Percentiles rank a stretch among this genome's conserved stretches.
Evolutionary conservation across 2,888 invertebrate genomes (phyloP).

Genomic region (Drosophila kambysellisi): DNA sequence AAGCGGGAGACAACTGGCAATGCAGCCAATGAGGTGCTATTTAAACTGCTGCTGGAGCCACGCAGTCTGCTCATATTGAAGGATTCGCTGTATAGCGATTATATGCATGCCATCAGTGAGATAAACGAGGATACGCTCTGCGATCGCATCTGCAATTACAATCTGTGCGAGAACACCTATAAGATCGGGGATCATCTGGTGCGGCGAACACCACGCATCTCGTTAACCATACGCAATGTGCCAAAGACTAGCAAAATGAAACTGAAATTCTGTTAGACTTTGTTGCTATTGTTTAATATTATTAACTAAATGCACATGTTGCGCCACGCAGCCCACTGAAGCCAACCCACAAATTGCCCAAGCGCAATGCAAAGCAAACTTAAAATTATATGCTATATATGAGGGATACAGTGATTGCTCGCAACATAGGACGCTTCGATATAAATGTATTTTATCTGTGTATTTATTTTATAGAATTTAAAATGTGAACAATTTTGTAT

Average conservation of each 20-base stretch:
- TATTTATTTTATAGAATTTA: background rate
- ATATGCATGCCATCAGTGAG: conserved; percentile 95
- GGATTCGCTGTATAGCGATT: conserved; percentile 92
- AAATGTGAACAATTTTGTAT: background rate
- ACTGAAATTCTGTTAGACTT: conserved; percentile 86
- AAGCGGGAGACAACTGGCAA: conserved; percentile 59
- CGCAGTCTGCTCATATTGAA: conserved; percentile 94
- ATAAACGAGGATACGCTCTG: conserved; percentile 88
- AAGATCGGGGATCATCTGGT: conserved; percentile 87
- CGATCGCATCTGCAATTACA: conserved; percentile 88
- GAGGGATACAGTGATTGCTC: background rate
- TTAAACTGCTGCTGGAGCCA: conserved; percentile 93
- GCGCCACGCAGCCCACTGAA: conserved; percentile 61
- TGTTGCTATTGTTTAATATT: conserved; percentile 25
- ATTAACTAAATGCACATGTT: conserved; percentile 43
- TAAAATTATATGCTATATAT: conserved; percentile 16
- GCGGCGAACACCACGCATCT: conserved; percentile 91
- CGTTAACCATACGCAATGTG: conserved; percentile 96
- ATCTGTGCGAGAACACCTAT: conserved; percentile 87
- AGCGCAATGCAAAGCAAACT: conserved; percentile 15
- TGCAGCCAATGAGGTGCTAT: conserved; percentile 84
- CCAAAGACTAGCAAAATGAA: conserved; percentile 93
- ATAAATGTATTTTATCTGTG: background rate
- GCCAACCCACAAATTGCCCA: conserved; percentile 37
- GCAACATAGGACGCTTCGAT: background rate